A percentile compares a stretch with the other conserved stretches of the same genome.
phyloP scores from a whole-genome alignment of 2,113 vertebrate genomes.

The Polypterus senegalus region DNA sequence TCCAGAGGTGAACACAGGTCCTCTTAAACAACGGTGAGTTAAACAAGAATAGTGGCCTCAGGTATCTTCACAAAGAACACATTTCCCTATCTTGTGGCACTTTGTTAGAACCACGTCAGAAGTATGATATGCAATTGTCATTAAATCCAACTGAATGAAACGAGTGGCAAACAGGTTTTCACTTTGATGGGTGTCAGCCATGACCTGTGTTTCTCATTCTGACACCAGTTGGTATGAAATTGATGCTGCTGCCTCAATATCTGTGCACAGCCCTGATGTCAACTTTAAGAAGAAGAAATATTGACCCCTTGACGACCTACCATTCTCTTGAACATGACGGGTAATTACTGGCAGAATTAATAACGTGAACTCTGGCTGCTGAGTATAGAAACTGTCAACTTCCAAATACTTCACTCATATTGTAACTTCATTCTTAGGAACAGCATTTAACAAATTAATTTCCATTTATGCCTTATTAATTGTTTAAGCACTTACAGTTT shows the following conservation, averaged over 20 bases:
- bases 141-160: slow-evolving; percentile 41
- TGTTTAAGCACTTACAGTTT: no score
- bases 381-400: not conserved
- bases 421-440: not conserved
- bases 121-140: slow-evolving; percentile 23
- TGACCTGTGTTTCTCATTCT: slow-evolving; percentile 40
- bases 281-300: slow-evolving; percentile 29
- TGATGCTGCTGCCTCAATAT: slow-evolving; percentile 45
- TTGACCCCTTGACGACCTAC: slow-evolving; percentile 31
- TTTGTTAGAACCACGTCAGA: slow-evolving; percentile 23
- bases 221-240: slow-evolving; percentile 49
- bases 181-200: slow-evolving; percentile 41
- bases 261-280: slow-evolving; percentile 21
- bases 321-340: slow-evolving; percentile 26
- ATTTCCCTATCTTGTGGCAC: slow-evolving; percentile 28
- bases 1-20: slow-evolving; percentile 32
- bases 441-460: no score
- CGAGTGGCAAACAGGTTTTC: slow-evolving; percentile 42
- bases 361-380: slow-evolving; percentile 2
- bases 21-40: no score
- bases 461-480: no score
- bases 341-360: slow-evolving; percentile 21
- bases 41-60: slow-evolving; percentile 11
- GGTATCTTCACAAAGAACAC: slow-evolving; percentile 33
- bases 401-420: not conserved